These are phyloP conservation scores for Hedya salicella DNA, from an alignment of 2,888 invertebrate species.

Conservation along the genomic window DNA sequence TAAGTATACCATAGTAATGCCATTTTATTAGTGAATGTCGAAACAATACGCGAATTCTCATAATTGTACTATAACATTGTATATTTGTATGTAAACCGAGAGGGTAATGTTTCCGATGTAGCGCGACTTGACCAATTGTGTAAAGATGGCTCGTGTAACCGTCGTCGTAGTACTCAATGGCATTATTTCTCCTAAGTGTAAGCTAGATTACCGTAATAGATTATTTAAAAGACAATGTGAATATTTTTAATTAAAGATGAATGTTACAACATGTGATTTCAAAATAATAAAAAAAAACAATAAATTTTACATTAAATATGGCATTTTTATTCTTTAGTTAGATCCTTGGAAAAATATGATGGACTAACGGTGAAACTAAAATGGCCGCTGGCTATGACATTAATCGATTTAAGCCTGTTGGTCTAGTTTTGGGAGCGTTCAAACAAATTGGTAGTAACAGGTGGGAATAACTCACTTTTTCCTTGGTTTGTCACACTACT, in stretches of 20 bases:
- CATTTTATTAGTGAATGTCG: conserved; percentile 81
- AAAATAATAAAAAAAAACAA: conserved; percentile 86
- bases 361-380: no score
- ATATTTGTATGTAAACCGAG: conserved; percentile 81
- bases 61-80: conserved; percentile 81
- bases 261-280: conserved; percentile 86
- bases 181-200: conserved; percentile 83
- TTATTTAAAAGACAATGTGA: conserved; percentile 87
- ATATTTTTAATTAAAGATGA: conserved; percentile 88
- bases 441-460: no score
- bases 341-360: not conserved
- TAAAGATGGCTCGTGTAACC: conserved; percentile 66
- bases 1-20: conserved; percentile 81
- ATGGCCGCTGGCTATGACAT: no score
- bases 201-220: conserved; percentile 86
- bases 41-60: conserved; percentile 75
- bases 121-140: conserved; percentile 82
- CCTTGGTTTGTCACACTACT: no score
- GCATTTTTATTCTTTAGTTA: conserved; percentile 41
- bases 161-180: conserved; percentile 80
- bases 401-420: no score
- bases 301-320: conserved; percentile 84
- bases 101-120: conserved; percentile 75
- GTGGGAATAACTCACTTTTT: no score
- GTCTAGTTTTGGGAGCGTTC: no score